Evolutionary conservation across 1,140 invertebrate genomes (phyloP).

Genomic region (Rhagoletis zephyria): DNA sequence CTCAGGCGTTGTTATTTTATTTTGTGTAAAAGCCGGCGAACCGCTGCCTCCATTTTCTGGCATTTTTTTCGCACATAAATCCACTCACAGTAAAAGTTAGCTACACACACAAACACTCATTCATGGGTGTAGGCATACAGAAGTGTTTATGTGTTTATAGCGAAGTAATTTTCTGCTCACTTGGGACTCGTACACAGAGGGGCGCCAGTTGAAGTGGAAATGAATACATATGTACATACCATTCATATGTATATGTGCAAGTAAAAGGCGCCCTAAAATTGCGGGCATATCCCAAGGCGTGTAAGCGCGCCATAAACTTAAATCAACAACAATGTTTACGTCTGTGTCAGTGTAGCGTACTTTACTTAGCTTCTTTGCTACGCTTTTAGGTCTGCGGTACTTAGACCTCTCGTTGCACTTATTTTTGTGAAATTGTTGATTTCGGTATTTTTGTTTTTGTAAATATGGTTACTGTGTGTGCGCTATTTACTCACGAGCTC

Average conservation of each 20-base stretch:
- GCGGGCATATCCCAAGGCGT: neutral
- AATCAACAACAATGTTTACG: conserved; percentile 10
- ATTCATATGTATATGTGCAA: neutral
- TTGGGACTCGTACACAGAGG: neutral
- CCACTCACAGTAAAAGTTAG: too few species aligned
- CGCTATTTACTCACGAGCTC: conserved; percentile 27
- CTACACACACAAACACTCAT: neutral
- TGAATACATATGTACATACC: too few species aligned
- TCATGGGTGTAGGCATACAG: neutral
- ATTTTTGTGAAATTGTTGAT: neutral
- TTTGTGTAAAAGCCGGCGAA: neutral
- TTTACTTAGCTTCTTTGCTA: neutral
- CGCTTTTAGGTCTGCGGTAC: neutral
- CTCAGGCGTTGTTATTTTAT: neutral
- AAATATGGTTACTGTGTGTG: conserved; percentile 11
- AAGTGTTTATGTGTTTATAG: neutral
- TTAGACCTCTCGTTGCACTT: neutral
- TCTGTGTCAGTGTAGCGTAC: too few species aligned
- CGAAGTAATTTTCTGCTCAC: conserved; percentile 37
- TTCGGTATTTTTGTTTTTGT: neutral
- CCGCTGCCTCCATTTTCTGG: neutral
- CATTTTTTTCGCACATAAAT: neutral
- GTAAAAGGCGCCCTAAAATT: conserved; percentile 2
- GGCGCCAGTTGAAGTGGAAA: neutral
- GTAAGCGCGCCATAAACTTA: neutral